These are phyloP conservation scores for Toxonevra muliebris DNA, from an alignment of 2,888 invertebrate genomes.

Conservation along the genomic window DNA sequence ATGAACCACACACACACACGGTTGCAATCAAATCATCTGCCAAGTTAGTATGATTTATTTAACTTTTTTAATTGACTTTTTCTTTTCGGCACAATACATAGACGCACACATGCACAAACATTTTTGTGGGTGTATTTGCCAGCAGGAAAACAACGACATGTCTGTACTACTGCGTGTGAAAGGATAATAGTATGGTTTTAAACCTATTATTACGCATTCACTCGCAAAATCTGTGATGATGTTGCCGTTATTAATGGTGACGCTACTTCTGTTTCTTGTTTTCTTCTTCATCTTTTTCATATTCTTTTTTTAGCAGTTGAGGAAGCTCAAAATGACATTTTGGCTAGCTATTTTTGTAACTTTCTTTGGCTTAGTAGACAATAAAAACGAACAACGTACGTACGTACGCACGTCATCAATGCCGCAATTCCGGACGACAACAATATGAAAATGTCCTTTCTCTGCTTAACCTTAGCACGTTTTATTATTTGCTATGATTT, in stretches of 20 bases:
- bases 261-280: too few relatives aligned
- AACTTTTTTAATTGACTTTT: conserved; percentile 65
- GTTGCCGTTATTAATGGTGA: too few relatives aligned
- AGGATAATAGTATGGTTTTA: conserved; percentile 52
- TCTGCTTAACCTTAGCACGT: conserved; percentile 39
- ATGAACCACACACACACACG: too few relatives aligned
- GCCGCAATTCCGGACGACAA: conserved; percentile 35
- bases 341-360: too few relatives aligned
- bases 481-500: neutral
- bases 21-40: too few relatives aligned
- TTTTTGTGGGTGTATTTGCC: conserved; percentile 5
- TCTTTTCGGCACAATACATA: conserved; percentile 42
- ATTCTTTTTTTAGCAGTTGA: too few relatives aligned
- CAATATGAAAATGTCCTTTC: conserved; percentile 31
- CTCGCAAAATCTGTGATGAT: conserved; percentile 41
- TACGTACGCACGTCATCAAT: conserved; percentile 39
- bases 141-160: neutral
- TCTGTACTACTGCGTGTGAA: neutral
- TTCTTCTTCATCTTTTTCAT: too few relatives aligned
- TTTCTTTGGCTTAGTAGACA: too few relatives aligned
- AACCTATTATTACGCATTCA: conserved; percentile 40
- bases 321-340: too few relatives aligned
- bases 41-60: conserved; percentile 60
- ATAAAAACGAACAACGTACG: too few relatives aligned
- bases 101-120: conserved; percentile 1